Evolutionary conservation across 2,797 vertebrate species (phyloP).

Genomic region (Parambassis ranga): DNA sequence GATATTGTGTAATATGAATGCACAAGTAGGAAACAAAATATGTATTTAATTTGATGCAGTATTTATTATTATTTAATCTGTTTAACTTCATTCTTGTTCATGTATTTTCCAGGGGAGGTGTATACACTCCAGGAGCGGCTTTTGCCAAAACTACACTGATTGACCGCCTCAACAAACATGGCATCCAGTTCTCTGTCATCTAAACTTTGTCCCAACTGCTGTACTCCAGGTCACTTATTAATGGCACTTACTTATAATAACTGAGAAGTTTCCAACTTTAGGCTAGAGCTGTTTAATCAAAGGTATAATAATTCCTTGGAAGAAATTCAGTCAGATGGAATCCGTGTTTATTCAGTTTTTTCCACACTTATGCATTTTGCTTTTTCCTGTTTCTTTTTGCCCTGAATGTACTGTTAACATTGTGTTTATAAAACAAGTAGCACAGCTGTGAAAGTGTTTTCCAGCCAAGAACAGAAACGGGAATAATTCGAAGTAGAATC

Average conservation of each 20-base stretch:
- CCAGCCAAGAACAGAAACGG: background rate
- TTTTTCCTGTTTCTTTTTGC: conserved; percentile 7
- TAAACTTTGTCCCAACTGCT: conserved; percentile 66
- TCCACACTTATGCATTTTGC: conserved; percentile 3
- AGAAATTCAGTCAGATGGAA: conserved; percentile 2
- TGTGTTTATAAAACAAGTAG: conserved; percentile 13
- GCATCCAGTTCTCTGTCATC: conserved; percentile 91
- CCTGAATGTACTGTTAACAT: conserved; percentile 17
- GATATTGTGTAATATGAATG: too few species aligned
- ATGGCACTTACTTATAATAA: conserved; percentile 22
- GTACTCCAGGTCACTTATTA: conserved; percentile 36
- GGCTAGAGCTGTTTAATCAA: background rate
- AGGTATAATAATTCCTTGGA: too few species aligned
- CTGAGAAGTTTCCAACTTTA: conserved; percentile 6
- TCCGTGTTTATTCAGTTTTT: background rate
- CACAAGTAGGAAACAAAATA: too few species aligned
- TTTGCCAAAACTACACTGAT: conserved; percentile 92
- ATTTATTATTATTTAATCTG: background rate
- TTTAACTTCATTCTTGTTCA: background rate
- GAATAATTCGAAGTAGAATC: background rate
- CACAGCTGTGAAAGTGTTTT: background rate
- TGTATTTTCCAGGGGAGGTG: conserved; percentile 85
- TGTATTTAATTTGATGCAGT: background rate
- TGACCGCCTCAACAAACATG: conserved; percentile 88
- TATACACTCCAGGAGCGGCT: conserved; percentile 90